Conservation (phyloP, 1,140 invertebrate genomes). For the Calycopis cecrops region DNA sequence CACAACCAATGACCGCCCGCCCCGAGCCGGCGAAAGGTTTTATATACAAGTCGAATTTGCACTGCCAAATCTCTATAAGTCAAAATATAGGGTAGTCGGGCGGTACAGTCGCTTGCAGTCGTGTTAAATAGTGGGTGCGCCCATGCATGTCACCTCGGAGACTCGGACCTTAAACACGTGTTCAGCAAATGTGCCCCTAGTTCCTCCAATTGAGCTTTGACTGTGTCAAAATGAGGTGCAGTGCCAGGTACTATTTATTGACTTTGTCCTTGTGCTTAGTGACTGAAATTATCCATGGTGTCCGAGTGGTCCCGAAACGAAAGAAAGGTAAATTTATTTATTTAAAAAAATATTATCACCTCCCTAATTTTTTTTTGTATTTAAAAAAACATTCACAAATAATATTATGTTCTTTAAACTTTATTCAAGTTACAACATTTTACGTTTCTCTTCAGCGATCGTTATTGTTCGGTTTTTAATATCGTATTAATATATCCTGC, state of each 20-base stretch:
- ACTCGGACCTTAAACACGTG: constrained; percentile 38
- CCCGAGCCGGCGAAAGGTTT: constrained; percentile 72
- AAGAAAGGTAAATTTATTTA: constrained; percentile 65
- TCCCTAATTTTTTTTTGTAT: neutral
- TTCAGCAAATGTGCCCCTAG: constrained; percentile 53
- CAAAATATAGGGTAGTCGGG: constrained; percentile 75
- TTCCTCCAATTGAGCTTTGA: constrained; percentile 42
- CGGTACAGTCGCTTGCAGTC: constrained; percentile 60
- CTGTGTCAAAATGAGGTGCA: constrained; percentile 66
- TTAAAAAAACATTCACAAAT: neutral
- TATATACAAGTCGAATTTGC: constrained; percentile 73
- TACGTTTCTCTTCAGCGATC: constrained; percentile 1
- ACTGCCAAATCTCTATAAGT: constrained; percentile 73
- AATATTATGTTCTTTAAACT: neutral
- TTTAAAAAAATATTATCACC: neutral
- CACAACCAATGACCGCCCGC: constrained; percentile 64
- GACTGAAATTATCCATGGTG: constrained; percentile 62
- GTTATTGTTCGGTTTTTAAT: constrained; percentile 5
- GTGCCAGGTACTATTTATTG: constrained; percentile 68
- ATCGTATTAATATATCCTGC: constrained; percentile 14
- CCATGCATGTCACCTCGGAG: constrained; percentile 26
- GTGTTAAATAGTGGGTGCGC: constrained; percentile 15
- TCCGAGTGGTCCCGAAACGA: constrained; percentile 70
- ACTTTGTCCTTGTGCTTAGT: constrained; percentile 68
- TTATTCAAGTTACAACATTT: constrained; percentile 1